Conservation (phyloP, 1,140 invertebrate genomes). For the Brevipalpus yothersi region DNA sequence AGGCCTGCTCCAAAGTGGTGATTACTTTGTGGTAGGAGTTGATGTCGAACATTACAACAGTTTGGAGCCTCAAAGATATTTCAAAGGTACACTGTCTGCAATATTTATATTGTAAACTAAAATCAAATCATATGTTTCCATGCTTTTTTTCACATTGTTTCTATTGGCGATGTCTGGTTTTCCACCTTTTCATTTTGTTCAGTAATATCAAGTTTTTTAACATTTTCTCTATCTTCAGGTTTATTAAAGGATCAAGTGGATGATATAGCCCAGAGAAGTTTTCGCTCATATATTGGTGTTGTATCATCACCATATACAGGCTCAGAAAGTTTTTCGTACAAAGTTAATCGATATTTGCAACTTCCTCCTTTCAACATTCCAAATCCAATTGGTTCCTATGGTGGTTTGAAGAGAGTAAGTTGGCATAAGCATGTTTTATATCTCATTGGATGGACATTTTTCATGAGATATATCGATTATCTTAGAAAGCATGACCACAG, state of each 20-base stretch:
- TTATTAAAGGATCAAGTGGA: constrained; percentile 35
- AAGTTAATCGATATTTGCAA: constrained; percentile 51
- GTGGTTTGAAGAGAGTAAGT: constrained; percentile 41
- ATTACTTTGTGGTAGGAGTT: constrained; percentile 71
- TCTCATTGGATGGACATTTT: not conserved
- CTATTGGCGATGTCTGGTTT: too few relatives aligned
- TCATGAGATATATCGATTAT: not conserved
- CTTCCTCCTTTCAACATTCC: constrained; percentile 57
- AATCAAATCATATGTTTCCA: not conserved
- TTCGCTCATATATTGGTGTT: constrained; percentile 34
- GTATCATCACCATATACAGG: constrained; percentile 20
- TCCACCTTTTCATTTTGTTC: not conserved
- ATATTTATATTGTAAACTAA: not conserved
- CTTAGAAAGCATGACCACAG: not conserved
- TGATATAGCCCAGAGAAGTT: constrained; percentile 29
- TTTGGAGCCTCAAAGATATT: constrained; percentile 41
- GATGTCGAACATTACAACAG: constrained; percentile 62
- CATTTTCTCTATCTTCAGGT: not conserved
- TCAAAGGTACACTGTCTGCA: too few relatives aligned
- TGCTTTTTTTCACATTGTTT: not conserved
- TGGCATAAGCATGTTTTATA: not conserved
- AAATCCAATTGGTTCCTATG: constrained; percentile 41
- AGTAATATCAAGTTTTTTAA: not conserved
- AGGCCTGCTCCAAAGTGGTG: constrained; percentile 55
- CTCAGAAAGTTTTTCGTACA: constrained; percentile 42